phyloP scores from a whole-genome alignment of 2,888 invertebrate species.

The Pristionchus arcanus region DNA sequence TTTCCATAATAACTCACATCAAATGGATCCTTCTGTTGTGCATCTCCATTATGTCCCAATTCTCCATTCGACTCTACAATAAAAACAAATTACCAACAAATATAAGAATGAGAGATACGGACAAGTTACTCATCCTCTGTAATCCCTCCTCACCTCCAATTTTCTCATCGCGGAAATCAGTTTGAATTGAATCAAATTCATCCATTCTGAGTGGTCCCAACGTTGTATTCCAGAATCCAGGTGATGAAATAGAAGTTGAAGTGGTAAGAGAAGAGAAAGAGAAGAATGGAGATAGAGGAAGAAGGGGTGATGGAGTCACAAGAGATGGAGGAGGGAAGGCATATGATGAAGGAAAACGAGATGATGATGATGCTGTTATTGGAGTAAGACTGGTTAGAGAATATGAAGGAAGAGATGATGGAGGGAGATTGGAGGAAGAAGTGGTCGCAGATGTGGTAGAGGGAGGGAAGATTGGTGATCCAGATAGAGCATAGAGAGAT shows the following conservation, averaged over 20 bases:
- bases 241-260: neutral
- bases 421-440: neutral
- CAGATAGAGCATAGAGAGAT: conserved; percentile 16
- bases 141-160: neutral
- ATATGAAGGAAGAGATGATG: conserved; percentile 5
- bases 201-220: conserved; percentile 13
- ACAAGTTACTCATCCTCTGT: neutral
- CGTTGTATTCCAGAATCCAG: conserved; percentile 25
- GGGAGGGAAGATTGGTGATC: conserved; percentile 15
- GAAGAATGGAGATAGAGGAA: conserved; percentile 35
- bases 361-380: neutral
- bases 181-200: conserved; percentile 24
- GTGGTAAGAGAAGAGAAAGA: neutral
- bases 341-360: conserved; percentile 19
- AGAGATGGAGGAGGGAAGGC: neutral
- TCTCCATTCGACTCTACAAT: neutral
- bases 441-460: neutral
- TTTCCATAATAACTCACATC: neutral
- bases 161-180: neutral
- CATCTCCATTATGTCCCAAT: neutral
- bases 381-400: conserved; percentile 42
- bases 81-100: no score
- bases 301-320: conserved; percentile 22
- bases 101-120: neutral
- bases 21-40: neutral